Evolutionary conservation across 1,140 invertebrate species (phyloP).

Genomic region (Cepaea nemoralis): DNA sequence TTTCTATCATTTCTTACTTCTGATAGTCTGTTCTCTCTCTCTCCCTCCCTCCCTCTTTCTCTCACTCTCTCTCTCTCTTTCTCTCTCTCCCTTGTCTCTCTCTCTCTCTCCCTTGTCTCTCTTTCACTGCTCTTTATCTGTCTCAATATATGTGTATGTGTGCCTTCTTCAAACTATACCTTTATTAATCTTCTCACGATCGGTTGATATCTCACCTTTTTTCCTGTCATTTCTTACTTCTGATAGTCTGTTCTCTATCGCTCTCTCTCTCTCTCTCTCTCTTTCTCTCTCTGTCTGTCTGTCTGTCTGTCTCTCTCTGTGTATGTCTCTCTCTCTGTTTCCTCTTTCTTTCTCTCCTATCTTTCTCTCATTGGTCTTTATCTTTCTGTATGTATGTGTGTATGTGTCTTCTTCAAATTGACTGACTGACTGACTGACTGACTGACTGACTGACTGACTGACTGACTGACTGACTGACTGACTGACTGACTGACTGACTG

Average conservation of each 20-base stretch:
- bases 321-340: too few relatives aligned
- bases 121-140: neutral
- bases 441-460: too few relatives aligned
- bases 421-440: too few relatives aligned
- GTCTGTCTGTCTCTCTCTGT: too few relatives aligned
- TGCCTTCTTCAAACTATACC: too few relatives aligned
- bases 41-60: neutral
- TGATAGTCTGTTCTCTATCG: neutral
- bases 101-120: conserved; percentile 16
- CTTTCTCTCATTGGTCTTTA: neutral
- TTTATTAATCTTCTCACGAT: neutral
- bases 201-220: neutral
- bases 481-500: too few relatives aligned
- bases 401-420: too few relatives aligned
- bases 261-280: neutral
- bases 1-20: neutral
- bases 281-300: neutral
- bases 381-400: too few relatives aligned
- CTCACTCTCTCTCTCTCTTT: neutral
- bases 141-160: too few relatives aligned
- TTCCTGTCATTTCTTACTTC: neutral
- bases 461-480: too few relatives aligned
- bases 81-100: too few relatives aligned
- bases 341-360: too few relatives aligned
- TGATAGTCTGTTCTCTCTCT: neutral